Evolutionary conservation across 2,888 invertebrate species (phyloP).

Genomic region (Pogonocherus hispidulus): DNA sequence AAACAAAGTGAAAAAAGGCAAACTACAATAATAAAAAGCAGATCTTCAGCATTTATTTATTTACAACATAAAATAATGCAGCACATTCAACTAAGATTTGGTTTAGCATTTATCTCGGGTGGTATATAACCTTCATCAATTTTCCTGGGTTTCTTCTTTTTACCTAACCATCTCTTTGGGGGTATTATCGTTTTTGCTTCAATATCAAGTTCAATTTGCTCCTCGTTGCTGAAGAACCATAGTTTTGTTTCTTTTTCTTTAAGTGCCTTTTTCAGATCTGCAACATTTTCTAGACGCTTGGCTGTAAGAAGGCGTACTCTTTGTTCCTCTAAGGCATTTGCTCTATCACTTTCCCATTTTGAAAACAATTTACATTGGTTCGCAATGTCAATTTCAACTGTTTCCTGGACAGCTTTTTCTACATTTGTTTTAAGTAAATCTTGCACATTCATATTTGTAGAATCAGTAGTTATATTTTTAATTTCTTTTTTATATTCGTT

Average conservation of each 20-base stretch:
- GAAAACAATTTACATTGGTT: conserved; percentile 73
- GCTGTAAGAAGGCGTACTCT: conserved; percentile 69
- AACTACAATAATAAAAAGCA: no score
- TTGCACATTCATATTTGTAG: conserved; percentile 60
- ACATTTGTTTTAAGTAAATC: conserved; percentile 67
- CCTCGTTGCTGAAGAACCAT: conserved; percentile 88
- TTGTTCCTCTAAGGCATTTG: conserved; percentile 74
- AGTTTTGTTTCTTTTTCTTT: conserved; percentile 75
- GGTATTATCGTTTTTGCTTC: conserved; percentile 71
- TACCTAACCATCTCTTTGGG: conserved; percentile 59
- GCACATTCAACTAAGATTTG: not conserved
- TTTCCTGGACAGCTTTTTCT: conserved; percentile 70
- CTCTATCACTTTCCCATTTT: conserved; percentile 74
- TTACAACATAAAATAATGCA: not conserved
- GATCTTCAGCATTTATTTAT: no score
- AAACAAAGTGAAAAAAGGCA: no score
- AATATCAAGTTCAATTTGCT: conserved; percentile 80
- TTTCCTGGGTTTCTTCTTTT: conserved; percentile 69
- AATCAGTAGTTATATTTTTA: conserved; percentile 47
- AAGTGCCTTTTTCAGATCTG: conserved; percentile 73
- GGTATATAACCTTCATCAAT: conserved; percentile 79
- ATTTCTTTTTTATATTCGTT: conserved; percentile 56
- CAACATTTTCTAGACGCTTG: conserved; percentile 71
- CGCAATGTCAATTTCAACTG: conserved; percentile 73
- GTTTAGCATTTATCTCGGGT: conserved; percentile 72